Evolutionary conservation across 2,113 vertebrate genomes (phyloP), one percentile per base, ranked within the genome.

Genomic region (Oriolus oriolus): DNA sequence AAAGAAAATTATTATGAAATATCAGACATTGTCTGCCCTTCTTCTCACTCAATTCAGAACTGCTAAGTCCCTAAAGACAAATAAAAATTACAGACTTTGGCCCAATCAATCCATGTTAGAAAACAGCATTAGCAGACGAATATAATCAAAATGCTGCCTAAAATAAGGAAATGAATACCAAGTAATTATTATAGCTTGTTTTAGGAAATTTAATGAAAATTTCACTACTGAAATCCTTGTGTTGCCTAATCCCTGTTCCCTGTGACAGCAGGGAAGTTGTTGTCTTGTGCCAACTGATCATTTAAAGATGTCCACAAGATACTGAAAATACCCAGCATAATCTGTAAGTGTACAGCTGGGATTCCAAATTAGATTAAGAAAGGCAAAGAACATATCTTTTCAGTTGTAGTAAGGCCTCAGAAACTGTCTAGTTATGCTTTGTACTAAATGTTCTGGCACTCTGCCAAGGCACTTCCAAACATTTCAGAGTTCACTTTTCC

Each of bases 381-480:
- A 97, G 71, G 95, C 87, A 97, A 93, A 91, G 89, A 87, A 95
- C 68, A 44, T 79, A 95, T 97, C 92, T 95, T 97, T 97, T 97
- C 45, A 20, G 91, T 83, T 90, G 89, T 89, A 90, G 89, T 71
- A 90, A 94, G 70, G 89, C 90, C 93, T 89, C 79, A 95, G 93
- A 98, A 98, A 97, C 85, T 97, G 97, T 97, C 97, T 97, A 97
- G 95, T 97, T 98, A 97, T 65, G 77, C 90, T 95, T 97, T 94
- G 94, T 97, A 95, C 95, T 97, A 98, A 98, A 98, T 97, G 97
- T 97, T 97, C 88, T 98, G 98, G 98, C 96, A 95, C 11, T 37
- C 92, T 96, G 97, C 98, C 98, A 98, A 98, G 79, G 87, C 89
- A 76, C 83, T 97, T 98, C 95, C 94, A 98, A 98, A 98, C 97